Percentiles rank a stretch among this genome's conserved stretches.
Evolutionary conservation across 2,888 invertebrate genomes (phyloP).

Genomic region (Drosophila picticornis): DNA sequence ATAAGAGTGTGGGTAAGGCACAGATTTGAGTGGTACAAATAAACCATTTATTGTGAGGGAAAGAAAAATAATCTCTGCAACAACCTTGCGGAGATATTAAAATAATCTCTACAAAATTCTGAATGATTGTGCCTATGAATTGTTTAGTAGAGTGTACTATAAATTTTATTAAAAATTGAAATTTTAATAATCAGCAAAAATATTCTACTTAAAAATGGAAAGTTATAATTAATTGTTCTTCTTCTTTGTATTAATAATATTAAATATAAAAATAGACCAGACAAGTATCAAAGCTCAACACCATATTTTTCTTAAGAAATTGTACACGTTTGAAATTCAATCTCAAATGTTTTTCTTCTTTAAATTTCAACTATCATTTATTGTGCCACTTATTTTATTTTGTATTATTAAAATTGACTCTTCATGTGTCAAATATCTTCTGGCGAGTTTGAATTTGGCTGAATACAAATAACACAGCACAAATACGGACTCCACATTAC

Average conservation of each 20-base stretch:
- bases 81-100: not conserved
- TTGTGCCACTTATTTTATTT: not conserved
- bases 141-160: not conserved
- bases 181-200: not conserved
- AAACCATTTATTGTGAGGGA: constrained; percentile 41
- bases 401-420: not conserved
- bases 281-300: not conserved
- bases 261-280: not conserved
- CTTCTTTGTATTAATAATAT: not conserved
- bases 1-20: constrained; percentile 13
- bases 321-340: not conserved
- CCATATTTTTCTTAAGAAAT: not conserved
- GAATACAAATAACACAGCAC: not conserved
- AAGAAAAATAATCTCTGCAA: not conserved
- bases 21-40: constrained; percentile 47
- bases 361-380: not conserved
- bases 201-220: not conserved
- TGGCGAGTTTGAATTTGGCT: not conserved
- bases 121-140: not conserved
- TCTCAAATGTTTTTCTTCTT: not conserved
- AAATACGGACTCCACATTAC: not conserved
- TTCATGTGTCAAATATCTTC: not conserved
- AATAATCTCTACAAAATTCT: not conserved
- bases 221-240: not conserved
- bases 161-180: not conserved